These are phyloP conservation scores for Callyntrura guangdongensis DNA, from an alignment of 2,888 invertebrate genomes.

Conservation along the genomic window DNA sequence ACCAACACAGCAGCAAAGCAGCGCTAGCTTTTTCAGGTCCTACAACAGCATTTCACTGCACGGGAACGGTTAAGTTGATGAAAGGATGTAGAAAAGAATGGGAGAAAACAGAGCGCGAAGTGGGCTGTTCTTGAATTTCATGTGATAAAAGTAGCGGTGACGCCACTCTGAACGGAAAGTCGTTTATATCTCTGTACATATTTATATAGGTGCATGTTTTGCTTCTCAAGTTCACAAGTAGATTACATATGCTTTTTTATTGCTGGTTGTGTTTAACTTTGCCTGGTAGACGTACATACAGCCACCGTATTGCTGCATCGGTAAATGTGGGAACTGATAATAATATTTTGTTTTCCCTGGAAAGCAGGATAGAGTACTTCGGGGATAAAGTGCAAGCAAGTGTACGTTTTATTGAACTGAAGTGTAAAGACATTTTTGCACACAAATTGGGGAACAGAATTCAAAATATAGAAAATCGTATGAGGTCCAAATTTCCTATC, in stretches of 20 bases:
- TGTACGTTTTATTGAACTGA: slow-evolving; percentile 50
- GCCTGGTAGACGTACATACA: background rate
- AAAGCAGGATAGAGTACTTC: slow-evolving; percentile 34
- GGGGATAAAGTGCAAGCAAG: slow-evolving; percentile 51
- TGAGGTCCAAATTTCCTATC: background rate
- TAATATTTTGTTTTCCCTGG: slow-evolving; percentile 50
- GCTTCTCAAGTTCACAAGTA: slow-evolving; percentile 9
- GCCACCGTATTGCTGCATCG: background rate
- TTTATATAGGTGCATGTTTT: background rate
- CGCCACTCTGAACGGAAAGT: slow-evolving; percentile 20
- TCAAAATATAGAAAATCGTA: background rate
- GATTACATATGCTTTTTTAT: background rate
- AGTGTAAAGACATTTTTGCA: slow-evolving; percentile 42
- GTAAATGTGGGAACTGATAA: slow-evolving; percentile 54
- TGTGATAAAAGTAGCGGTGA: slow-evolving; percentile 49
- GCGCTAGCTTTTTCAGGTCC: background rate
- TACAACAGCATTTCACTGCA: background rate
- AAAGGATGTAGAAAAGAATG: background rate
- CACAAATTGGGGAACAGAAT: background rate
- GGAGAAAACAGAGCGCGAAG: background rate
- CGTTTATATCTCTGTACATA: slow-evolving; percentile 8
- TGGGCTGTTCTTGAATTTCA: slow-evolving; percentile 29
- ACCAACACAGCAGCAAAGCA: background rate
- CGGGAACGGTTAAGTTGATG: background rate
- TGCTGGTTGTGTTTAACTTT: background rate